A percentile compares a stretch with the other conserved stretches of the same genome.
These are phyloP conservation scores for Manis javanica DNA, from an alignment of 2,797 vertebrate species.

Conservation along the genomic window DNA sequence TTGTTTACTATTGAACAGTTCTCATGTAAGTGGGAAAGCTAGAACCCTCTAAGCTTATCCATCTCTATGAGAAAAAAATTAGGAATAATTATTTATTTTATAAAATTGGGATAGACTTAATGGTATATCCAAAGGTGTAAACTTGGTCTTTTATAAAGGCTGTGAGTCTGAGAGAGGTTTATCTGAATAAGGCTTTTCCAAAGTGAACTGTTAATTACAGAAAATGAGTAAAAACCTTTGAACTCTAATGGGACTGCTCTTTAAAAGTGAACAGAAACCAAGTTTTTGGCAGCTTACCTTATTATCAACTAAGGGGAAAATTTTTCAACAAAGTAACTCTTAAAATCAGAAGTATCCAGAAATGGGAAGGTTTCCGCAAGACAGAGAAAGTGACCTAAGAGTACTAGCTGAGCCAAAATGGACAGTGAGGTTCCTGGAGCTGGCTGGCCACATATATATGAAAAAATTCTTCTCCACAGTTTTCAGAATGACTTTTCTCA, in stretches of 20 bases:
- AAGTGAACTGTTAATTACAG: slow-evolving; percentile 46
- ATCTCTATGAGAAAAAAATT: not conserved
- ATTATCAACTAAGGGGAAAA: slow-evolving; percentile 33
- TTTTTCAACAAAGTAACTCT: not conserved
- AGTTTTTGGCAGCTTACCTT: not conserved
- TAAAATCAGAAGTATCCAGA: not conserved
- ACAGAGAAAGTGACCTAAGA: not conserved
- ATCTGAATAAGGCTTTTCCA: slow-evolving; percentile 7
- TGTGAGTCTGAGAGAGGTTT: not conserved
- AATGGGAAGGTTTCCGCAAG: not conserved
- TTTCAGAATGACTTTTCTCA: not conserved
- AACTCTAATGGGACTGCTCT: not conserved
- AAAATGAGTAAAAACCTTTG: slow-evolving; percentile 40
- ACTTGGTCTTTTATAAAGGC: not conserved
- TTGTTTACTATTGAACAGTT: not conserved
- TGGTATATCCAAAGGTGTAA: not conserved
- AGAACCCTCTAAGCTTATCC: not conserved
- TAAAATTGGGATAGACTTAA: slow-evolving; percentile 35
- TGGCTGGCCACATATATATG: not conserved
- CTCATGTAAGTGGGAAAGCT: slow-evolving; percentile 15
- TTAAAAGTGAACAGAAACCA: not conserved
- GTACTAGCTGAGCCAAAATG: not conserved
- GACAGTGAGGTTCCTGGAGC: not conserved
- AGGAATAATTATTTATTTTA: not conserved
- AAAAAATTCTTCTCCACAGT: not conserved